Base-by-base conservation (phyloP, 1,140 invertebrate genomes). In the Zaprionus nigranus region DNA sequence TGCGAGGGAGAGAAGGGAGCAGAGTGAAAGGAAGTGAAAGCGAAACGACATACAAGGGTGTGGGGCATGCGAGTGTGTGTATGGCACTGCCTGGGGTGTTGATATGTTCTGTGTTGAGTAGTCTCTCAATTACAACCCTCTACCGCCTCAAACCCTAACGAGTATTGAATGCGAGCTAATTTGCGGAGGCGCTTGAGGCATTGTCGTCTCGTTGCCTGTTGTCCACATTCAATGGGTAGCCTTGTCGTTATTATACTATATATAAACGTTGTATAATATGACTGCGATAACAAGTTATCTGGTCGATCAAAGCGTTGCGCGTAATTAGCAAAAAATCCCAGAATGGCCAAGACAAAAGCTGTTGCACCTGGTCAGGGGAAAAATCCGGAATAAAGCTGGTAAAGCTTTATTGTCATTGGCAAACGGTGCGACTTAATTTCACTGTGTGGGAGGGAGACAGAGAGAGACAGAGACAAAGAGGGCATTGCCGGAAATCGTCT, bases 401-500 rank as follows among this genome's bases (percentile, higher is more conserved):
- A 20, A 43, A 20, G 12, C 24, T 5, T 38, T 68, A 79, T 84
- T 87, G 67, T 83, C 78, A 78, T 73, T 73, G 75, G 68, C 84
- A 83, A 88, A 80, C 83, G 73, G 59, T 82, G 79, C 54, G 83
- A 81, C 75, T 90, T 90, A 84, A 90, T 84, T 88, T 78, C 75
- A 65, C 51, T 71, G 28, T 57, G 70, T 36, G 15, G 5, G 28
- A 34, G 46, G 24, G 17, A 38, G 17, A 40, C 1, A 17, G 24
- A 1, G 40, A 9, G 40, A 30, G 2, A 9, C 17, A 1, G 69
- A 20, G 13, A 3, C 51, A 17, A n/a, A 12, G 43, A 20, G 17
- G 17, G 20, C 17, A 49, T 73, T 80, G 83, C 78, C 81, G 81
- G 85, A 90, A 85, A 84, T 90, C 78, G 85, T 90, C 78, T 90